Evolutionary conservation across 2,797 vertebrate species (phyloP).

Genomic region (Artibeus jamaicensis): DNA sequence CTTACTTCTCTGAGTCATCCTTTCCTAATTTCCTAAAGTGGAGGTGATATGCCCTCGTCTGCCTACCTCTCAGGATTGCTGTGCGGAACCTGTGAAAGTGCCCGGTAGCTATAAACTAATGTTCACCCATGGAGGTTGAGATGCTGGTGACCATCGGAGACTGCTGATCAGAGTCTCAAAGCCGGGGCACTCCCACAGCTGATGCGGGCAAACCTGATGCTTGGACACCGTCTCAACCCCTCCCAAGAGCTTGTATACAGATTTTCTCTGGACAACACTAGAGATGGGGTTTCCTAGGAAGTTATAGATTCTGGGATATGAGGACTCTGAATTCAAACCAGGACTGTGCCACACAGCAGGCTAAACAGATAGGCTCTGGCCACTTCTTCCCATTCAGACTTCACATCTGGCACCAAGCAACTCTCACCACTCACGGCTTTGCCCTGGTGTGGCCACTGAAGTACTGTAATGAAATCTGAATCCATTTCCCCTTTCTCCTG

Average conservation of each 20-base stretch:
- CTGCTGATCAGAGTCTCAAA: neutral
- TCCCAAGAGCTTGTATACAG: neutral
- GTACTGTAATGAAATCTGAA: neutral
- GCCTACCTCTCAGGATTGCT: neutral
- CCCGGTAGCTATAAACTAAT: neutral
- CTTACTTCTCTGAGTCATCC: neutral
- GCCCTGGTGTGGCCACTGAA: neutral
- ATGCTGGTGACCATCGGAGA: neutral
- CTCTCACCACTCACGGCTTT: neutral
- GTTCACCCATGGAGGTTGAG: neutral
- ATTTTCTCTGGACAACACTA: neutral
- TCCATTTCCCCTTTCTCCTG: neutral
- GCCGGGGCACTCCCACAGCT: neutral
- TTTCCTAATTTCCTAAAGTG: neutral
- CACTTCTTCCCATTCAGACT: neutral
- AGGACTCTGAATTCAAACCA: neutral
- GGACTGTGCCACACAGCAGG: neutral
- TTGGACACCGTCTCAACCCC: neutral
- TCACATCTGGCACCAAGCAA: neutral
- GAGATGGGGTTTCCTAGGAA: neutral
- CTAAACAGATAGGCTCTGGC: neutral
- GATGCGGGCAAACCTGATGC: neutral
- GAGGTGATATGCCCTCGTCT: neutral
- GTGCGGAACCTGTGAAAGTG: neutral
- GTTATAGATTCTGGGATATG: neutral